These are phyloP conservation scores for Stictocephala bisonia DNA, from an alignment of 2,888 invertebrate species.

Conservation along the genomic window DNA sequence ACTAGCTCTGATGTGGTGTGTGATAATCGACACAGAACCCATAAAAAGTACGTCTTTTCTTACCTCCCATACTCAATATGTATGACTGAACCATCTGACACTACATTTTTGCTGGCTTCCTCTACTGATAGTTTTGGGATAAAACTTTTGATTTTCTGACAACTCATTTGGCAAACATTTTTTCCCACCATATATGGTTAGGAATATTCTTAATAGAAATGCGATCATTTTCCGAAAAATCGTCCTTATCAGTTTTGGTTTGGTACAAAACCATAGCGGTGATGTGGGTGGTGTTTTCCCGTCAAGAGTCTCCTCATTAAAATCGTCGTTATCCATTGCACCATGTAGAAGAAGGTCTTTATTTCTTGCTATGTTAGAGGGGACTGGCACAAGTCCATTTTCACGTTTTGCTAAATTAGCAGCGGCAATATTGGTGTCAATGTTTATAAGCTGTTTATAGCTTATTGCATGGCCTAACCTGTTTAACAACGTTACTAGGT, in stretches of 20 bases:
- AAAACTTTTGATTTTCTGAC: slow-evolving; percentile 8
- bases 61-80: background rate
- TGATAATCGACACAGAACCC: slow-evolving; percentile 6
- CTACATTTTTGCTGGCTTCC: background rate
- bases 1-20: background rate
- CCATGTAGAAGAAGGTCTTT: slow-evolving; percentile 11
- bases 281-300: background rate
- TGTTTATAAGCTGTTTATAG: slow-evolving; percentile 28
- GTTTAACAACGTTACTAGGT: slow-evolving; percentile 4
- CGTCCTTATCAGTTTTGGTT: background rate
- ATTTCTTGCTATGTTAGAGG: slow-evolving; percentile 17
- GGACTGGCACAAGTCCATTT: slow-evolving; percentile 5
- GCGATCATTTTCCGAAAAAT: background rate
- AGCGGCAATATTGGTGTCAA: slow-evolving; percentile 20
- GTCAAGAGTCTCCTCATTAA: slow-evolving; percentile 8
- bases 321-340: slow-evolving; percentile 18
- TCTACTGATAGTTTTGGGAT: background rate
- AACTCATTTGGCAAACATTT: slow-evolving; percentile 4
- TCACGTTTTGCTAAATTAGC: slow-evolving; percentile 29
- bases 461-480: slow-evolving; percentile 29
- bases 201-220: background rate
- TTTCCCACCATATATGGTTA: background rate
- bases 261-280: slow-evolving; percentile 6
- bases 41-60: background rate
- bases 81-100: background rate